Percentiles rank a stretch among this genome's conserved stretches.
Evolutionary conservation across 2,797 vertebrate species (phyloP).

Genomic region (Streptopelia turtur): DNA sequence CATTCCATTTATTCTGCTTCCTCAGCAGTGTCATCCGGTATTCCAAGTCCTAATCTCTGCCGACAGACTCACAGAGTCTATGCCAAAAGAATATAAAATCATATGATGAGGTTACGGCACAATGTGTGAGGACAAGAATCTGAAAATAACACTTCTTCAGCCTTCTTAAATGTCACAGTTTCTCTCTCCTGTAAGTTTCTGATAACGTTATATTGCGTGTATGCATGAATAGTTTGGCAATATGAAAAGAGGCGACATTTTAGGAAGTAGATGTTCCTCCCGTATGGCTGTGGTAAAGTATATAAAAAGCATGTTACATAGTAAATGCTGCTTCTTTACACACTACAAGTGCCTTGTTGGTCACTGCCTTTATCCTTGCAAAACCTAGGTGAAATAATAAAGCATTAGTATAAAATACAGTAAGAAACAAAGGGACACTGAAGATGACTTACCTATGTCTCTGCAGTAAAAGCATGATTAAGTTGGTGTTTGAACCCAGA

Average conservation of each 20-base stretch:
- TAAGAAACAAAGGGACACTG: neutral
- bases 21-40: neutral
- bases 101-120: neutral
- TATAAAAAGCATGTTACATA: neutral
- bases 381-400: neutral
- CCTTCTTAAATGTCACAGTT: neutral
- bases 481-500: neutral
- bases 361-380: neutral
- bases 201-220: accelerated
- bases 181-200: neutral
- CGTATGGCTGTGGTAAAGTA: neutral
- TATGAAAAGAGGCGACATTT: neutral
- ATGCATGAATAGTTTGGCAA: neutral
- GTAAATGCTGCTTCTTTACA: neutral
- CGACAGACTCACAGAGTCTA: neutral
- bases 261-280: neutral
- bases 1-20: neutral
- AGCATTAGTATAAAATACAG: neutral
- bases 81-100: neutral
- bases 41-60: neutral
- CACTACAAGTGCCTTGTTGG: neutral
- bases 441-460: neutral
- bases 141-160: neutral
- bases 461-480: neutral
- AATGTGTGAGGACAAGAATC: neutral